A percentile compares a stretch with the other conserved stretches of the same genome.
Evolutionary conservation across 2,113 vertebrate species (phyloP).

Genomic region (Talpa occidentalis): DNA sequence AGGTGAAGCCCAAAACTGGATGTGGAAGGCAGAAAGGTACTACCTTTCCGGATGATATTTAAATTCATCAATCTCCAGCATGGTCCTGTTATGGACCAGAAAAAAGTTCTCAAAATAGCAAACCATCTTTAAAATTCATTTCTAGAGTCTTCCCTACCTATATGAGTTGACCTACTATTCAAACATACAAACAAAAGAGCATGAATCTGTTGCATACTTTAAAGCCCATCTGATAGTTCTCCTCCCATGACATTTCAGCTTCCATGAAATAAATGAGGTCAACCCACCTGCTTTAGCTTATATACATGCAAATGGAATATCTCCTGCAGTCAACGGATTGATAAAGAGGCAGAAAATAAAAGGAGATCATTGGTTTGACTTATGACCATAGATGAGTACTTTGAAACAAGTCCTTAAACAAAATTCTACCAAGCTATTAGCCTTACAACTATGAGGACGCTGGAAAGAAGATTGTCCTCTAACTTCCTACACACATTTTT

Average conservation of each 20-base stretch:
- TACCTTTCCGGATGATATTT: background rate
- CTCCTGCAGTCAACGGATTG: background rate
- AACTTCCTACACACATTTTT: background rate
- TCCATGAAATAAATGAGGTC: background rate
- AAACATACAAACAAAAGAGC: background rate
- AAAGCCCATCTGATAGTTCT: background rate
- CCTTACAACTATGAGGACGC: background rate
- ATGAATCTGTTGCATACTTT: background rate
- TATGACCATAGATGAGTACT: background rate
- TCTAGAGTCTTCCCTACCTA: no score
- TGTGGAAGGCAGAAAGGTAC: background rate
- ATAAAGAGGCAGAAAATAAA: background rate
- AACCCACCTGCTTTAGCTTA: background rate
- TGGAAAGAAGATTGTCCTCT: background rate
- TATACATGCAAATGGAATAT: background rate
- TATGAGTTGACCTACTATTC: background rate
- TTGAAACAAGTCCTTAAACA: background rate
- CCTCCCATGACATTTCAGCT: background rate
- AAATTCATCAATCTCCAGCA: background rate
- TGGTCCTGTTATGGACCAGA: background rate
- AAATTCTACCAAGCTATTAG: background rate
- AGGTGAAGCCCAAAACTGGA: background rate
- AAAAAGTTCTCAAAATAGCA: background rate
- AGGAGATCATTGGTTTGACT: no score
- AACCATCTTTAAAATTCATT: background rate